phyloP scores from a whole-genome alignment of 1,140 invertebrate species.

The Nasonia giraulti region DNA sequence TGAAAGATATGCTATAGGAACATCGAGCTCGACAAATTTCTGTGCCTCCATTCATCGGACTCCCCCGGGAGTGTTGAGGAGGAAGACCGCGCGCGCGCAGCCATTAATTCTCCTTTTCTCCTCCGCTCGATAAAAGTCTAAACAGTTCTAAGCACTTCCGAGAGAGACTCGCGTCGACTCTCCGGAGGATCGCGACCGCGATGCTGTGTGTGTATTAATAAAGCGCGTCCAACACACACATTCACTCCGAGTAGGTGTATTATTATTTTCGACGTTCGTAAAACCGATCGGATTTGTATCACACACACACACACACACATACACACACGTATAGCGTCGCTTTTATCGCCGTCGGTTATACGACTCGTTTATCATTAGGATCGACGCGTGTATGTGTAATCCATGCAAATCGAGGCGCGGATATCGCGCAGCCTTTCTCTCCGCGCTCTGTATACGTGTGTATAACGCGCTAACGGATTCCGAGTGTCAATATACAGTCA shows the following conservation, averaged over 20 bases:
- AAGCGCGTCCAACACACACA: too few species aligned
- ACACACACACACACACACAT: not conserved
- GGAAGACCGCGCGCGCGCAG: not conserved
- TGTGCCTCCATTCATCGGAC: conserved; percentile 4
- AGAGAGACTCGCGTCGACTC: not conserved
- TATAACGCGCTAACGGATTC: conserved; percentile 2
- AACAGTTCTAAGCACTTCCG: conserved; percentile 34
- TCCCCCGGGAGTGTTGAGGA: not conserved
- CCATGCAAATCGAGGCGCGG: conserved; percentile 34
- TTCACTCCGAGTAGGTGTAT: not conserved
- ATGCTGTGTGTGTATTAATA: not conserved
- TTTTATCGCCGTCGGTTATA: conserved; percentile 2
- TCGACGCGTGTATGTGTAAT: conserved; percentile 39
- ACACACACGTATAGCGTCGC: not conserved
- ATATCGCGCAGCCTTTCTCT: conserved; percentile 9
- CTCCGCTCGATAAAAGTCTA: conserved; percentile 37
- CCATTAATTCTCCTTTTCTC: conserved; percentile 30
- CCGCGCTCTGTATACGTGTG: not conserved
- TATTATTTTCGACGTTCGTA: conserved; percentile 3
- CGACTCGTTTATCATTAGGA: conserved; percentile 42
- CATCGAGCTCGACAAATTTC: conserved; percentile 32
- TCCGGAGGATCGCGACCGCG: not conserved
- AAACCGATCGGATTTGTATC: not conserved
- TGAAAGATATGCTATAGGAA: conserved; percentile 22
- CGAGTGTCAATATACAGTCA: not conserved